Evolutionary conservation across 2,113 vertebrate species (phyloP).

Genomic region (Arizona elegans): DNA sequence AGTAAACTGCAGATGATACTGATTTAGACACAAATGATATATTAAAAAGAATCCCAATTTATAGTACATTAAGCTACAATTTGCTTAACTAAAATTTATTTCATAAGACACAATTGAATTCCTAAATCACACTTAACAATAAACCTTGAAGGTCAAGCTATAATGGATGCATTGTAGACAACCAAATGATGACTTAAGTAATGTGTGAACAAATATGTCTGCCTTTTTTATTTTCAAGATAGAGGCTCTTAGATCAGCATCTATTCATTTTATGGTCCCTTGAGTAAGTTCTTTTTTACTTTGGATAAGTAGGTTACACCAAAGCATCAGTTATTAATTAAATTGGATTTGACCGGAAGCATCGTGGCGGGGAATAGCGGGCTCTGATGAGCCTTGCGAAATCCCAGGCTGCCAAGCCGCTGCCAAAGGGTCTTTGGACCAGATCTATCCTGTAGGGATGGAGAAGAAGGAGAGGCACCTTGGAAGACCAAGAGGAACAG

Average conservation of each 20-base stretch:
- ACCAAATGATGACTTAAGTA: not conserved
- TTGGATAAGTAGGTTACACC: not conserved
- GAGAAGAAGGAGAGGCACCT: no score
- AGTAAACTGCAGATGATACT: not conserved
- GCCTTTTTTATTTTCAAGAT: not conserved
- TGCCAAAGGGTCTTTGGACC: no score
- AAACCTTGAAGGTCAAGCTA: not conserved
- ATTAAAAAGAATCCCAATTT: not conserved
- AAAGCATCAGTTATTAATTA: not conserved
- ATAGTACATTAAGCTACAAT: not conserved
- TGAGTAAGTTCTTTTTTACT: not conserved
- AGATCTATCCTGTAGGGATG: no score
- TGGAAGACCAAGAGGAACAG: no score
- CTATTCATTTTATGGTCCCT: not conserved
- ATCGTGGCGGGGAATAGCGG: no score
- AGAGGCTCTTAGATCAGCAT: not conserved
- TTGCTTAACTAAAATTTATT: not conserved
- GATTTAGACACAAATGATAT: not conserved
- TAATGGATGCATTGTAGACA: not conserved
- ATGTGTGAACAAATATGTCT: not conserved
- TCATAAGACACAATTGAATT: not conserved
- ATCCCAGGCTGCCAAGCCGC: no score
- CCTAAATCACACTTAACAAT: not conserved
- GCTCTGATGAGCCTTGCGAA: no score
- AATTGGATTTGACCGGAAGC: no score